Conservation (phyloP, 1,140 invertebrate species). For the Drosophila grimshawi region DNA sequence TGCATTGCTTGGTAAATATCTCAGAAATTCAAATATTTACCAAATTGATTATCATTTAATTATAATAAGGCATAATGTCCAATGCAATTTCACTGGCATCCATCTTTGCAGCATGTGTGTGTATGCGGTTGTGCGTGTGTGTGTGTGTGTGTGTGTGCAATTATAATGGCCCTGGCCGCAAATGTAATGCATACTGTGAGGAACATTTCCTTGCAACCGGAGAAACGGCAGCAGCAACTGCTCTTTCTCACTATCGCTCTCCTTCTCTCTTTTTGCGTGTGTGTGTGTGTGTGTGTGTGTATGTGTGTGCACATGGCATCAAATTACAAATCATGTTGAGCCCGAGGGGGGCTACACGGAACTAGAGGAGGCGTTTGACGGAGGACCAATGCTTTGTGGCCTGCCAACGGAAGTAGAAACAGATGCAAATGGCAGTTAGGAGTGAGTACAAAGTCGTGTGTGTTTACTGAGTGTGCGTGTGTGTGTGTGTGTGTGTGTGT, state of each 20-base stretch:
- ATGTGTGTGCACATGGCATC: conserved; percentile 44
- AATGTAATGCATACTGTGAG: conserved; percentile 79
- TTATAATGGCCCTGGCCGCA: conserved; percentile 76
- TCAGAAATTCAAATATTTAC: conserved; percentile 70
- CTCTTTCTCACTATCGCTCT: not conserved
- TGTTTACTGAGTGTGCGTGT: not conserved
- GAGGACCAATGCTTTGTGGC: conserved; percentile 56
- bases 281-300: too few relatives aligned
- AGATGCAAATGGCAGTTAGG: conserved; percentile 76
- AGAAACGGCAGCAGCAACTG: conserved; percentile 36
- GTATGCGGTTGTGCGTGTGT: conserved; percentile 22
- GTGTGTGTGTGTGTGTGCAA: conserved; percentile 50
- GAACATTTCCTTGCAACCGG: conserved; percentile 56
- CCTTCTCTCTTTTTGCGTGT: not conserved
- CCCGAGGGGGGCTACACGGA: conserved; percentile 9
- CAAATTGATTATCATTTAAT: conserved; percentile 82
- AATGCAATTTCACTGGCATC: conserved; percentile 59
- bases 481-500: conserved; percentile 18
- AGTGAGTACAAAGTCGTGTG: conserved; percentile 5
- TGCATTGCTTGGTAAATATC: conserved; percentile 25
- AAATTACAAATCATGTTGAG: conserved; percentile 75
- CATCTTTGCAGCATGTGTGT: conserved; percentile 25
- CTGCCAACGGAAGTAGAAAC: conserved; percentile 76
- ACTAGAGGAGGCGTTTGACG: conserved; percentile 11
- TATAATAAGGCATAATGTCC: conserved; percentile 74